Percentiles rank a stretch among this genome's conserved stretches.
Evolutionary conservation across 2,797 vertebrate genomes (phyloP).

Genomic region (Myiothlypis chrysogaster): DNA sequence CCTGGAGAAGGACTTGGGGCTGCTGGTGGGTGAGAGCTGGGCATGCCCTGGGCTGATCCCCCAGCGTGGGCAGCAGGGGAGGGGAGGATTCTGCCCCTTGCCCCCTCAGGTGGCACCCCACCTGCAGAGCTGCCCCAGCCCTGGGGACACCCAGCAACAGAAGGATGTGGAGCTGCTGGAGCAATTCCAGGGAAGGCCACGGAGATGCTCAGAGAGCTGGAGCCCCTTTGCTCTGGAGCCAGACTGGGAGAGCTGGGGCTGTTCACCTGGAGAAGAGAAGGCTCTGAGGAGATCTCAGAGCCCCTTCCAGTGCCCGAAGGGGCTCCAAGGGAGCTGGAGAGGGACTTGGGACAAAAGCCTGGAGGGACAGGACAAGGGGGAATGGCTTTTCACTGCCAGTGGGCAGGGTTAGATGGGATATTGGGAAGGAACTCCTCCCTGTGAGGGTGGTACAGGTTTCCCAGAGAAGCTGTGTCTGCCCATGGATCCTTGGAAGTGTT

Average conservation of each 20-base stretch:
- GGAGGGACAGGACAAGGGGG: background rate
- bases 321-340: background rate
- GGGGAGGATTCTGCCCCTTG: background rate
- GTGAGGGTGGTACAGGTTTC: background rate
- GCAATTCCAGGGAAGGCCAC: background rate
- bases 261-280: background rate
- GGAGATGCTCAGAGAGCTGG: rapidly evolving
- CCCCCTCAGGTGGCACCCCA: background rate
- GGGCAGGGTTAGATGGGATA: background rate
- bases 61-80: rapidly evolving
- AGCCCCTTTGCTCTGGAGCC: background rate
- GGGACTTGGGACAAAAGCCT: background rate
- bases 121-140: background rate
- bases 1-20: background rate
- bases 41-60: background rate
- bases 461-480: background rate
- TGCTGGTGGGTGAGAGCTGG: background rate
- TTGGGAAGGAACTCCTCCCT: background rate
- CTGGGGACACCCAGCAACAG: background rate
- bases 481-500: background rate
- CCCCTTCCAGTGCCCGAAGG: background rate
- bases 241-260: background rate
- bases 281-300: background rate
- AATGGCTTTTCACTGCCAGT: background rate
- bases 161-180: background rate